Evolutionary conservation across 2,888 invertebrate genomes (phyloP).

Genomic region (Empis stercorea): DNA sequence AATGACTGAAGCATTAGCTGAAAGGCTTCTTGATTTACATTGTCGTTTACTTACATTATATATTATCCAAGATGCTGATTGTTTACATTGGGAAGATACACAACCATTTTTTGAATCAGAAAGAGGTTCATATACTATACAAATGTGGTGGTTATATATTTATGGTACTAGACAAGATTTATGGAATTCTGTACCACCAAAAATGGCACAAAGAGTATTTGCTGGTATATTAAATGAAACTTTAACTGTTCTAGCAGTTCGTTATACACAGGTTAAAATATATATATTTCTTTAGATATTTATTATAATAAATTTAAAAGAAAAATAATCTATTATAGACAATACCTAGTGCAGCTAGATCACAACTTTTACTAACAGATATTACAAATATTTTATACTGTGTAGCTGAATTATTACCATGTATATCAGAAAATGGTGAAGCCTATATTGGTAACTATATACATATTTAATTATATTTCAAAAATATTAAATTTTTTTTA

Average conservation of each 20-base stretch:
- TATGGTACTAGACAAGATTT: constrained; percentile 64
- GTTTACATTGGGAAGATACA: constrained; percentile 58
- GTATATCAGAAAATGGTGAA: constrained; percentile 50
- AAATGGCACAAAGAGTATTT: constrained; percentile 74
- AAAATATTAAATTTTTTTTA: background rate
- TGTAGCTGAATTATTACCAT: constrained; percentile 56
- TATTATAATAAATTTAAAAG: too few species aligned
- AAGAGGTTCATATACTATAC: constrained; percentile 66
- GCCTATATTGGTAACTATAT: constrained; percentile 35
- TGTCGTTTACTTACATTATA: constrained; percentile 64
- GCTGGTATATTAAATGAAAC: constrained; percentile 79
- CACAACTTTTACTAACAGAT: constrained; percentile 51
- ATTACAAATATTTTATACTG: constrained; percentile 65
- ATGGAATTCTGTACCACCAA: constrained; percentile 79
- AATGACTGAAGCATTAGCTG: constrained; percentile 74
- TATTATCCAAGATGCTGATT: constrained; percentile 70
- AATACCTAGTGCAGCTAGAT: constrained; percentile 46
- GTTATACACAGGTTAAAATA: constrained; percentile 58
- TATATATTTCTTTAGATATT: too few species aligned
- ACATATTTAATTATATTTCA: background rate
- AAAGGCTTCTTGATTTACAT: constrained; percentile 67
- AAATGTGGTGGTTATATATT: constrained; percentile 84
- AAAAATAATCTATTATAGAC: too few species aligned
- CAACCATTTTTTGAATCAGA: constrained; percentile 56
- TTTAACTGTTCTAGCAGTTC: constrained; percentile 61